Conservation (phyloP, 2,797 vertebrate species). For the Enteromius radiatus region DNA sequence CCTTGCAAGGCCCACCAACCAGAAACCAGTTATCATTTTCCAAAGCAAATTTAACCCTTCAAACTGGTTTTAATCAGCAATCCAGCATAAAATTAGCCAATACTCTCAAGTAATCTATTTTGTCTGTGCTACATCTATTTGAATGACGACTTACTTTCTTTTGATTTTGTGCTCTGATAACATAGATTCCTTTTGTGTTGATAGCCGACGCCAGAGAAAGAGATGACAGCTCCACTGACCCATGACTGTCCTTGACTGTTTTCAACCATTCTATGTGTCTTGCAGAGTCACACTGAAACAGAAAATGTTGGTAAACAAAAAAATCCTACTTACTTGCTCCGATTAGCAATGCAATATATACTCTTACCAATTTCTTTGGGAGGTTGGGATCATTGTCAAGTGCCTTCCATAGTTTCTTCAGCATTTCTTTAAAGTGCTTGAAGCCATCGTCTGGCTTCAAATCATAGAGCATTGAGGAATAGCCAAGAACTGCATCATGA, state of each 20-base stretch:
- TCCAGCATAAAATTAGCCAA: neutral
- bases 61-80: neutral
- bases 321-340: neutral
- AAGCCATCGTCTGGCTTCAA: constrained; percentile 80
- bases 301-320: neutral
- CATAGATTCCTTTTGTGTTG: constrained; percentile 88
- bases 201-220: constrained; percentile 90
- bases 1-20: neutral
- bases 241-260: constrained; percentile 95
- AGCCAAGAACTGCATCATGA: constrained; percentile 91
- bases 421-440: constrained; percentile 73
- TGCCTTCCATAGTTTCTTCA: constrained; percentile 90
- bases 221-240: constrained; percentile 94
- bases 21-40: neutral
- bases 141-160: constrained; percentile 68
- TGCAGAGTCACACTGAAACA: constrained; percentile 85
- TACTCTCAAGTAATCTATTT: neutral
- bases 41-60: neutral
- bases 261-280: constrained; percentile 93
- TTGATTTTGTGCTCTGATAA: constrained; percentile 77
- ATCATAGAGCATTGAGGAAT: constrained; percentile 89
- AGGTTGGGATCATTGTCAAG: constrained; percentile 88
- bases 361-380: constrained; percentile 87
- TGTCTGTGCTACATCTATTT: neutral
- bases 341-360: neutral